Percentiles rank a stretch among this genome's conserved stretches.
Evolutionary conservation across 2,797 vertebrate species (phyloP).

Genomic region (Octomys mimax): DNA sequence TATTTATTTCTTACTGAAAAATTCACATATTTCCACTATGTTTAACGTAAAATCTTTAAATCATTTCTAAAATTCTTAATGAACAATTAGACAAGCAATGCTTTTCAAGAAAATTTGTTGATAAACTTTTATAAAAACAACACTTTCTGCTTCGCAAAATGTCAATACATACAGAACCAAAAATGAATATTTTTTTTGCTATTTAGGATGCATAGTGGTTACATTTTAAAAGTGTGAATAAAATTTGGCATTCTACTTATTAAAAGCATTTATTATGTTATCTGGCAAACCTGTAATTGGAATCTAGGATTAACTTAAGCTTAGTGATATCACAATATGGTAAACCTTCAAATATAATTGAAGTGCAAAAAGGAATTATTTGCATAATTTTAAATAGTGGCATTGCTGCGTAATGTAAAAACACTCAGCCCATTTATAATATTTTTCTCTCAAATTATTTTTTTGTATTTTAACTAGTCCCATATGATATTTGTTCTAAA

Average conservation of each 20-base stretch:
- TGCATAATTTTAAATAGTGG: slow-evolving; percentile 32
- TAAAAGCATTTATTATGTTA: slow-evolving; percentile 81
- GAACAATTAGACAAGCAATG: slow-evolving; percentile 63
- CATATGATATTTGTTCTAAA: neutral
- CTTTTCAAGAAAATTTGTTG: slow-evolving; percentile 38
- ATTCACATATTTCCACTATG: slow-evolving; percentile 9
- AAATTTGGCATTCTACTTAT: slow-evolving; percentile 81
- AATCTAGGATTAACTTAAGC: slow-evolving; percentile 64
- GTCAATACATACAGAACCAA: slow-evolving; percentile 76
- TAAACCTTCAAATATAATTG: slow-evolving; percentile 62
- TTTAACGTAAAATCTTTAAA: slow-evolving; percentile 66
- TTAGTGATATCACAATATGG: neutral
- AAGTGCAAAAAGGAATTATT: slow-evolving; percentile 6
- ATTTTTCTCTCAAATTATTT: neutral
- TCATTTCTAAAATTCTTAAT: slow-evolving; percentile 27
- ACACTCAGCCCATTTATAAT: neutral
- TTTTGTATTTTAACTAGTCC: neutral
- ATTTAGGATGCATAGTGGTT: slow-evolving; percentile 79
- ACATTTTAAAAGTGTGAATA: slow-evolving; percentile 84
- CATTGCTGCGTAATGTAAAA: neutral
- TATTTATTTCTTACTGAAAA: slow-evolving; percentile 39
- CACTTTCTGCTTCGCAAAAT: slow-evolving; percentile 63
- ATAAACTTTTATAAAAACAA: slow-evolving; percentile 44
- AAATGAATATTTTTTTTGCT: slow-evolving; percentile 77
- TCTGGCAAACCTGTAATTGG: slow-evolving; percentile 62